Evolutionary conservation across 30 jellyfish, hydroid and myxozoan species (phyloP).

Genomic region (Rhopilema esculentum): DNA sequence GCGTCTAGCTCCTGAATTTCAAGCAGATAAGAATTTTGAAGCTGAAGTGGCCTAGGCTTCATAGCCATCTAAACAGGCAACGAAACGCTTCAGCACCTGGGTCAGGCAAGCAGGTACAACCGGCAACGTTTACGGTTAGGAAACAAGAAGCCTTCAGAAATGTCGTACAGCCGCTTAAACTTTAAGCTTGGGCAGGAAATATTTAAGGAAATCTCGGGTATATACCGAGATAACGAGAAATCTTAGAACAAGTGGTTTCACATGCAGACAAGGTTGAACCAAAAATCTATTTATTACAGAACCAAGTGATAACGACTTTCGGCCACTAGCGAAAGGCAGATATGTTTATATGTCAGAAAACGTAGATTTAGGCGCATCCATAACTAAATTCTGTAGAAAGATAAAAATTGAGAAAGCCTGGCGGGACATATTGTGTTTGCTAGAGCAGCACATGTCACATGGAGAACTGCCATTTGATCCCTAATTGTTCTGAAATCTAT

Average conservation of each 20-base stretch:
- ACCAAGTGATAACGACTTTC: not conserved
- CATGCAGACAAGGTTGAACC: not conserved
- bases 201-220: not conserved
- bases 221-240: not conserved
- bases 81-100: not conserved
- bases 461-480: slow-evolving; percentile 43
- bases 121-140: not conserved
- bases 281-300: not conserved
- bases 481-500: slow-evolving; percentile 21
- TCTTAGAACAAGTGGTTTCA: not conserved
- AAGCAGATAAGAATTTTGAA: not conserved
- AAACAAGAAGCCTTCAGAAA: not conserved
- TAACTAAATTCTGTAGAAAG: not conserved
- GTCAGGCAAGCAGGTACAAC: not conserved
- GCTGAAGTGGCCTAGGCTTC: not conserved
- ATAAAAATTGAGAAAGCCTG: not conserved
- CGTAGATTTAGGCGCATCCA: not conserved
- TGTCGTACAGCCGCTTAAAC: not conserved
- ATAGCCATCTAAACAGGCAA: not conserved
- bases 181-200: not conserved
- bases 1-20: too few species aligned
- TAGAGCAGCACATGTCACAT: slow-evolving; percentile 38
- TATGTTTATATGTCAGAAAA: not conserved
- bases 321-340: not conserved
- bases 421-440: slow-evolving; percentile 5